Evolutionary conservation across 2,797 vertebrate genomes (phyloP).

Genomic region (Chiropotes sagulatus): DNA sequence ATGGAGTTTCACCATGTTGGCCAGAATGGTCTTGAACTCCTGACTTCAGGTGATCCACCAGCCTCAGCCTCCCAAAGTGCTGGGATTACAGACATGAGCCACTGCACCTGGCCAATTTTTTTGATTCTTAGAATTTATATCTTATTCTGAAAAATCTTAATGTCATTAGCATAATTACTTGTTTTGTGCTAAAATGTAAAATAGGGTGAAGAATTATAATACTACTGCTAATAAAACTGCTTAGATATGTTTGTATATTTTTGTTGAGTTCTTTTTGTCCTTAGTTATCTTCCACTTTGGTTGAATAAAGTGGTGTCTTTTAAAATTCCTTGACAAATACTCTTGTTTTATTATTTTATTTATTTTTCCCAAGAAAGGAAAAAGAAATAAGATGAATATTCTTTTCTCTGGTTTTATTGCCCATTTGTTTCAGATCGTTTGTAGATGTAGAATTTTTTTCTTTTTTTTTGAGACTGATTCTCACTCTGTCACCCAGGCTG

Average conservation of each 20-base stretch:
- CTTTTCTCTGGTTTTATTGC: neutral
- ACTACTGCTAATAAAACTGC: neutral
- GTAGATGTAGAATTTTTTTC: neutral
- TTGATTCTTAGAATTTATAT: neutral
- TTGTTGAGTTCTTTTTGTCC: neutral
- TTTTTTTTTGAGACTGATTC: neutral
- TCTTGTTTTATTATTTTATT: too few species aligned
- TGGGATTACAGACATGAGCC: too few species aligned
- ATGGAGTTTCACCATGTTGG: too few species aligned
- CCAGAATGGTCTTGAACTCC: too few species aligned
- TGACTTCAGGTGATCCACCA: too few species aligned
- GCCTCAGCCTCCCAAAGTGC: too few species aligned
- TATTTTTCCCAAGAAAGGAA: too few species aligned
- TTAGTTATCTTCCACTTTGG: neutral
- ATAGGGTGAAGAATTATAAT: rapidly evolving
- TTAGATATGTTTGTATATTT: too few species aligned
- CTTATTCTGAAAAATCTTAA: neutral
- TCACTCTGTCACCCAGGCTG: neutral
- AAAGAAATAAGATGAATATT: neutral
- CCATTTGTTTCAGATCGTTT: neutral
- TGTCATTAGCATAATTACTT: neutral
- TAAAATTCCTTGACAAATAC: neutral
- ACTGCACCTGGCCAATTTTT: neutral
- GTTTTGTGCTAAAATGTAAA: neutral
- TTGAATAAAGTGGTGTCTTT: neutral